phyloP scores from a whole-genome alignment of 2,888 invertebrate species.

The Pollenia labialis region DNA sequence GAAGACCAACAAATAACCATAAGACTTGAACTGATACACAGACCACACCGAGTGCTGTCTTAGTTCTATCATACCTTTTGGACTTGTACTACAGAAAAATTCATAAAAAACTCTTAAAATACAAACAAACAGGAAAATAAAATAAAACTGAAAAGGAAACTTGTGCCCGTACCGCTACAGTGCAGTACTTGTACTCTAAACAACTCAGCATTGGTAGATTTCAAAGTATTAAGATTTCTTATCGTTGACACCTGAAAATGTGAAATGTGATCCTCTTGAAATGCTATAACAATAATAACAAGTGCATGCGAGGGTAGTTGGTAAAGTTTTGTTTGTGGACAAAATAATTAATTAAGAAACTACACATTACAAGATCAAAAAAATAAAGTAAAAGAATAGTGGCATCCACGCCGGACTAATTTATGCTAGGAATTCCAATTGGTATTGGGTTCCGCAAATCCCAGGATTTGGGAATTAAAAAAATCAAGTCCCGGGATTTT shows the following conservation, averaged over 20 bases:
- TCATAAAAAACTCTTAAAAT: constrained; percentile 20
- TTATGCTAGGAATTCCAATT: too few species aligned
- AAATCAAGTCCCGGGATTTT: too few species aligned
- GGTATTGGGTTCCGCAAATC: too few species aligned
- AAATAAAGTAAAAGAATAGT: too few species aligned
- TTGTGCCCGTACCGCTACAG: constrained; percentile 45
- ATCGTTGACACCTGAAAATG: constrained; percentile 83
- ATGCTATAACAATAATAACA: constrained; percentile 51
- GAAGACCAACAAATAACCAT: constrained; percentile 41
- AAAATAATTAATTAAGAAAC: background rate
- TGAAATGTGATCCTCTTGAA: constrained; percentile 81
- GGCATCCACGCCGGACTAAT: too few species aligned
- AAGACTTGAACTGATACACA: constrained; percentile 30
- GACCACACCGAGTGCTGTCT: constrained; percentile 70
- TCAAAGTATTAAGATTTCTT: constrained; percentile 81
- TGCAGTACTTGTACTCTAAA: constrained; percentile 30
- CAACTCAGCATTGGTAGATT: constrained; percentile 70
- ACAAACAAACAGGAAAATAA: constrained; percentile 22
- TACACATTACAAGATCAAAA: too few species aligned
- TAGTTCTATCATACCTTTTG: constrained; percentile 6
- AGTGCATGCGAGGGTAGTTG: constrained; percentile 13
- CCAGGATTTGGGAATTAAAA: too few species aligned
- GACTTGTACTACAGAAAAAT: background rate
- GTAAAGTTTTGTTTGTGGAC: background rate
- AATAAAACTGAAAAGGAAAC: background rate